phyloP scores from a whole-genome alignment of 2,113 vertebrate genomes.

The Machaerirhynchus nigripectus region DNA sequence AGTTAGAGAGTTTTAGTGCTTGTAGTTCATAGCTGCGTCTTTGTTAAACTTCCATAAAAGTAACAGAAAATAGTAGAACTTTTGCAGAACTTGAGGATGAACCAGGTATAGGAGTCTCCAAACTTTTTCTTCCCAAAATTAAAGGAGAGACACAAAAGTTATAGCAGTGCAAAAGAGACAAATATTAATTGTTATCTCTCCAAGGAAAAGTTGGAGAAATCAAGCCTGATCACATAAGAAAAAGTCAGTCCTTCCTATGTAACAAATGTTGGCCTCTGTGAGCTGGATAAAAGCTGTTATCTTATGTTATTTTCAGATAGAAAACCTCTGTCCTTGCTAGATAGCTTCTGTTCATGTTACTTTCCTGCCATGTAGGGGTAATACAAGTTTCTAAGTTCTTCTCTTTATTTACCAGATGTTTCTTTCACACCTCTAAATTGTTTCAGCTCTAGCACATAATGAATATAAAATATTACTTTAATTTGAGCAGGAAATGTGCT shows the following conservation, averaged over 20 bases:
- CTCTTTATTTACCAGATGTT: not conserved
- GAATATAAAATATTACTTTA: not conserved
- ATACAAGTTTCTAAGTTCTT: not conserved
- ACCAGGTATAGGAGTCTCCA: not conserved
- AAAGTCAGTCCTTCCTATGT: not conserved
- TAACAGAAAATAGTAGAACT: not conserved
- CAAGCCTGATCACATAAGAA: not conserved
- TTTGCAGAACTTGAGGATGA: not conserved
- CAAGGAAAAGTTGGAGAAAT: not conserved
- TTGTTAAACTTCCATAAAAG: not conserved
- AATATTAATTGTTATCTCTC: not conserved
- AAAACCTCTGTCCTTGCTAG: not conserved
- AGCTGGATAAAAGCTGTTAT: not conserved
- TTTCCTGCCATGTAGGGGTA: not conserved
- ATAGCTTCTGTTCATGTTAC: not conserved
- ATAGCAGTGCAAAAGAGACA: not conserved
- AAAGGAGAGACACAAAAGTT: not conserved
- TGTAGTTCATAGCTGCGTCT: not conserved
- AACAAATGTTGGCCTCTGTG: not conserved
- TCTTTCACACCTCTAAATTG: not conserved
- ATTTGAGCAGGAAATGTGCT: not conserved
- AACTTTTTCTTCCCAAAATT: not conserved
- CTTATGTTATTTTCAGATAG: not conserved
- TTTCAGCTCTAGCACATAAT: not conserved
- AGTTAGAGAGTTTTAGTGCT: not conserved